Evolutionary conservation across 2,888 invertebrate species (phyloP).

Genomic region (Hartigia nigra): DNA sequence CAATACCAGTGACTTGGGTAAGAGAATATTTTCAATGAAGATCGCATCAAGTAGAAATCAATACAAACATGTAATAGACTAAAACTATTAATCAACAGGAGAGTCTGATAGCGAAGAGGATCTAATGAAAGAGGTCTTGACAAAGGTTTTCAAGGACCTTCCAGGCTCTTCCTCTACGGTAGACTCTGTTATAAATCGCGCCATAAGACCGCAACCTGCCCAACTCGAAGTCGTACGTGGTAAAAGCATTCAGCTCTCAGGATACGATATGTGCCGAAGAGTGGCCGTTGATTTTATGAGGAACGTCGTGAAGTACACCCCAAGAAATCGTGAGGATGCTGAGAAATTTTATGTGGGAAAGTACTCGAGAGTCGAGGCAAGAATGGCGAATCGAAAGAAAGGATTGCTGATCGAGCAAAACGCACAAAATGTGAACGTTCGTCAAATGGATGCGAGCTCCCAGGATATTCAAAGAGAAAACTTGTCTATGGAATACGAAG

Average conservation of each 20-base stretch:
- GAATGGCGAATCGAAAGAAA: conserved; percentile 25
- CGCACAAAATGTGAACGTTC: background rate
- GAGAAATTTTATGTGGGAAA: conserved; percentile 24
- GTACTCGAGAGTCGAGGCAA: conserved; percentile 34
- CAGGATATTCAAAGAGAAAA: conserved; percentile 3
- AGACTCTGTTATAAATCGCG: conserved; percentile 44
- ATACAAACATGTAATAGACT: background rate
- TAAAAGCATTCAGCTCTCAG: conserved; percentile 54
- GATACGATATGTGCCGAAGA: conserved; percentile 58
- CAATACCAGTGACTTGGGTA: conserved; percentile 51
- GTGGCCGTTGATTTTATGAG: conserved; percentile 56
- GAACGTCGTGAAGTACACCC: conserved; percentile 37
- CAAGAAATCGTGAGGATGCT: conserved; percentile 18
- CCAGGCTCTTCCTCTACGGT: conserved; percentile 51
- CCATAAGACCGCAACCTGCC: conserved; percentile 34
- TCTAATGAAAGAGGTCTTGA: conserved; percentile 53
- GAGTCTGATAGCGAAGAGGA: conserved; percentile 54
- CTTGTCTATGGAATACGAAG: conserved; percentile 40
- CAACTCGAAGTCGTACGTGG: conserved; percentile 44
- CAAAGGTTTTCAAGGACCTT: conserved; percentile 56
- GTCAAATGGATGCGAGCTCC: background rate
- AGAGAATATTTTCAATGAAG: conserved; percentile 12
- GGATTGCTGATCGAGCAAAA: conserved; percentile 16
- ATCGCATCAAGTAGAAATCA: background rate
- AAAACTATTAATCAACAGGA: background rate